phyloP scores from a whole-genome alignment of 2,888 invertebrate species.

The Apodemia hepburni region DNA sequence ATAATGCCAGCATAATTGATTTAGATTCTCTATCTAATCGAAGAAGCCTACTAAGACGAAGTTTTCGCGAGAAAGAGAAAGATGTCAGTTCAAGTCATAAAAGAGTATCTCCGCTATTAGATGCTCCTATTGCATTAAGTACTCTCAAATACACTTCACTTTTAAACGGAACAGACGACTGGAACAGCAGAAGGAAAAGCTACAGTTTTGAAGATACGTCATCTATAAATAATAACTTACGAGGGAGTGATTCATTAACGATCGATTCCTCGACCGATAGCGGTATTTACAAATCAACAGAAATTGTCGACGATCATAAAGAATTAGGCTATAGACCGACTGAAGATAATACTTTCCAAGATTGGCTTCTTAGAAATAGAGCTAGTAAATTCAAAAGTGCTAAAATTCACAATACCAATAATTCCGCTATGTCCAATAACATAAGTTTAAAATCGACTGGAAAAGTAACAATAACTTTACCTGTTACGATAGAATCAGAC shows the following conservation, averaged over 20 bases:
- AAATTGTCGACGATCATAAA: slow-evolving; percentile 66
- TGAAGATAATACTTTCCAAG: slow-evolving; percentile 59
- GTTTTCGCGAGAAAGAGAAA: slow-evolving; percentile 39
- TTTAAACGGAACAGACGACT: slow-evolving; percentile 73
- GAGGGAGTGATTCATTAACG: slow-evolving; percentile 69
- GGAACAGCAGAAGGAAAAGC: slow-evolving; percentile 88
- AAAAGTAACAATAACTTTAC: slow-evolving; percentile 65
- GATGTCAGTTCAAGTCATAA: slow-evolving; percentile 36
- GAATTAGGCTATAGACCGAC: background rate
- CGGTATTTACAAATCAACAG: slow-evolving; percentile 86
- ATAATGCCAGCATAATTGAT: slow-evolving; percentile 69
- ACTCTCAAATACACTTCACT: slow-evolving; percentile 68
- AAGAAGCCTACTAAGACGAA: slow-evolving; percentile 52
- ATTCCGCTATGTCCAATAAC: slow-evolving; percentile 43
- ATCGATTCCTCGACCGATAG: slow-evolving; percentile 90
- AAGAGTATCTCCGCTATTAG: slow-evolving; percentile 57
- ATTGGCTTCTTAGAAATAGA: slow-evolving; percentile 67
- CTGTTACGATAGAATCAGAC: slow-evolving; percentile 52
- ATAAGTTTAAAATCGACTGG: slow-evolving; percentile 61
- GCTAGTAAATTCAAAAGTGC: slow-evolving; percentile 43
- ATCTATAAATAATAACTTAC: slow-evolving; percentile 52
- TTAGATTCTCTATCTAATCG: slow-evolving; percentile 51
- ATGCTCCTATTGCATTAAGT: slow-evolving; percentile 57
- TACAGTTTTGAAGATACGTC: slow-evolving; percentile 84
- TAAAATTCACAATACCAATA: slow-evolving; percentile 38